Percentiles rank a stretch among this genome's conserved stretches.
Evolutionary conservation across 2,113 vertebrate genomes (phyloP).

Genomic region (Thermophis baileyi): DNA sequence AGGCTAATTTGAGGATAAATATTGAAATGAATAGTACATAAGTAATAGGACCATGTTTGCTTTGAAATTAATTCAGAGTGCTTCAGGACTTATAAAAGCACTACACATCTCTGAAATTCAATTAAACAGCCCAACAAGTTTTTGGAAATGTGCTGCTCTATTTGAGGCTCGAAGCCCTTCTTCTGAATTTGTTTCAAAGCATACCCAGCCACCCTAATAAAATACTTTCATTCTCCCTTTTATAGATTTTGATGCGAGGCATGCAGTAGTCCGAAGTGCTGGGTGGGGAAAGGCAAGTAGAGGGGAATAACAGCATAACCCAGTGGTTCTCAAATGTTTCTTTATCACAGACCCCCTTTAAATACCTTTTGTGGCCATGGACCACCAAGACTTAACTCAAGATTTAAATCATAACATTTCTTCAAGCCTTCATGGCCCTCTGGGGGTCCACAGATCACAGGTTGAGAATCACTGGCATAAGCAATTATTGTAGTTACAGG

Average conservation of each 20-base stretch:
- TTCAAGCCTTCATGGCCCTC: background rate
- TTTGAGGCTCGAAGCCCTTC: background rate
- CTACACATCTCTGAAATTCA: background rate
- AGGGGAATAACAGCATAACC: background rate
- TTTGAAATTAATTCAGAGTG: background rate
- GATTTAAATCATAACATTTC: background rate
- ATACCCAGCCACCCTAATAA: background rate
- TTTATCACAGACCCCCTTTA: background rate
- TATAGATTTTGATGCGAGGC: background rate
- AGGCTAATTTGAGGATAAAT: background rate
- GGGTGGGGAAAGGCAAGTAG: background rate
- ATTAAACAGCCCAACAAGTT: background rate
- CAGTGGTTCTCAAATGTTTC: background rate
- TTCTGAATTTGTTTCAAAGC: background rate
- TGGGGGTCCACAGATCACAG: background rate
- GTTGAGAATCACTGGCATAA: background rate
- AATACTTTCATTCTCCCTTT: background rate
- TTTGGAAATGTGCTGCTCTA: background rate
- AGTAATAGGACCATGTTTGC: background rate
- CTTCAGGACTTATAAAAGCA: background rate
- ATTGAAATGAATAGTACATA: background rate
- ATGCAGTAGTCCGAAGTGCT: background rate
- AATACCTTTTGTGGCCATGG: background rate
- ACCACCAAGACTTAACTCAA: background rate
- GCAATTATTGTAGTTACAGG: background rate